Evolutionary conservation across 1,140 invertebrate species (phyloP).

Genomic region (Pristionchus pacificus): DNA sequence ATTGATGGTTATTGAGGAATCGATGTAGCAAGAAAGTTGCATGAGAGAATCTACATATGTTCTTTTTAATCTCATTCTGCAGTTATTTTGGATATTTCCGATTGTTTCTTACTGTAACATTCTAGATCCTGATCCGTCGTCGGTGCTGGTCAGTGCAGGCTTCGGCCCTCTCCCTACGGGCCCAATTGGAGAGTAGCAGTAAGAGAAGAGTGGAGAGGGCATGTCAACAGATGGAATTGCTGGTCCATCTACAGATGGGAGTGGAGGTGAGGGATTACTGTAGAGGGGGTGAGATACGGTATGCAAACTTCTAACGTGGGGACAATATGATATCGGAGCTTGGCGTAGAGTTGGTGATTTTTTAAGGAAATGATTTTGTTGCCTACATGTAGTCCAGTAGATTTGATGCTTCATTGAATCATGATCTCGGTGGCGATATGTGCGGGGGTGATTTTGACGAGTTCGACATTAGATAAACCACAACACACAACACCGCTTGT

Average conservation of each 20-base stretch:
- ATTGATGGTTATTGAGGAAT: too few species aligned
- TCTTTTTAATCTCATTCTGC: too few species aligned
- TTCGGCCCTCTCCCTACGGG: conserved; percentile 13
- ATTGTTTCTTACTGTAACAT: neutral
- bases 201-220: conserved; percentile 25
- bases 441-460: too few species aligned
- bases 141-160: conserved; percentile 24
- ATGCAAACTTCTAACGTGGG: too few species aligned
- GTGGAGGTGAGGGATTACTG: conserved; percentile 9
- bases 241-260: conserved; percentile 18
- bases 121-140: conserved; percentile 7
- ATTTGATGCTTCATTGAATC: conserved; percentile 3
- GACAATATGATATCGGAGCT: too few species aligned
- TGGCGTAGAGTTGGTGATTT: too few species aligned
- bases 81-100: neutral
- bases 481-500: too few species aligned
- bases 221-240: conserved; percentile 14
- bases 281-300: neutral
- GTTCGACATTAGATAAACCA: too few species aligned
- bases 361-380: too few species aligned
- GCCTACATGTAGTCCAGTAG: neutral
- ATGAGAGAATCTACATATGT: too few species aligned
- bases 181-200: conserved; percentile 14
- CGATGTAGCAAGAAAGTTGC: too few species aligned
- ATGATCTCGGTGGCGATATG: neutral